Conservation (phyloP, 2,797 vertebrate genomes). For the Choloepus didactylus region DNA sequence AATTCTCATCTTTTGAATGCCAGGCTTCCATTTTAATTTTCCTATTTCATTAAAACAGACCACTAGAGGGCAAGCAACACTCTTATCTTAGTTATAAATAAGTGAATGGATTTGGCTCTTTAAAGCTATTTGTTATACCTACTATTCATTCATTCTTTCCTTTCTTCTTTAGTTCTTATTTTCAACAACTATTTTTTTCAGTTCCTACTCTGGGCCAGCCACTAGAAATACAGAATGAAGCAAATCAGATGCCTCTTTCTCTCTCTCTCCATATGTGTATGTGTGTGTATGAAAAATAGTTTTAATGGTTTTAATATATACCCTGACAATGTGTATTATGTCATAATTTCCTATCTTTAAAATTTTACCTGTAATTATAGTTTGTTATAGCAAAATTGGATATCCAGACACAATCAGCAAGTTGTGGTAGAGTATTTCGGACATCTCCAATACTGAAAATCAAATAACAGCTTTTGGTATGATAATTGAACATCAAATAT, state of each 20-base stretch:
- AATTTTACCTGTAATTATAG: neutral
- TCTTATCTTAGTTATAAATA: conserved; percentile 69
- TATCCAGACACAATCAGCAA: fast-evolving
- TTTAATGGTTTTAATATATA: neutral
- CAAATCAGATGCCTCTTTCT: neutral
- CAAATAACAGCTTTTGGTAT: neutral
- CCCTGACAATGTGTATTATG: neutral
- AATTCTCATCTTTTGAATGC: conserved; percentile 48
- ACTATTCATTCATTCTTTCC: neutral
- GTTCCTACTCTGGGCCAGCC: neutral
- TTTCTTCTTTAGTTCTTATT: conserved; percentile 1
- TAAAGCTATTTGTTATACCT: conserved; percentile 7
- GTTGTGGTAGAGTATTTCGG: fast-evolving
- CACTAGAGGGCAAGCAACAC: conserved; percentile 88
- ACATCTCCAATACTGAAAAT: neutral
- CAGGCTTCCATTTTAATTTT: conserved; percentile 42
- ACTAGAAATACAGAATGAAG: neutral
- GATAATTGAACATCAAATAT: neutral
- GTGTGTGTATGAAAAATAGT: neutral
- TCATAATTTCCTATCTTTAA: neutral
- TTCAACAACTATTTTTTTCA: neutral
- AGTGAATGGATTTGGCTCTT: neutral
- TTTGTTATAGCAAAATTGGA: neutral
- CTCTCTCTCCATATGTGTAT: neutral
- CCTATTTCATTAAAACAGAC: conserved; percentile 49